Percentiles rank a stretch among this genome's conserved stretches.
These are phyloP conservation scores for Gonioctena quinquepunctata DNA, from an alignment of 1,140 invertebrate species.

Conservation along the genomic window DNA sequence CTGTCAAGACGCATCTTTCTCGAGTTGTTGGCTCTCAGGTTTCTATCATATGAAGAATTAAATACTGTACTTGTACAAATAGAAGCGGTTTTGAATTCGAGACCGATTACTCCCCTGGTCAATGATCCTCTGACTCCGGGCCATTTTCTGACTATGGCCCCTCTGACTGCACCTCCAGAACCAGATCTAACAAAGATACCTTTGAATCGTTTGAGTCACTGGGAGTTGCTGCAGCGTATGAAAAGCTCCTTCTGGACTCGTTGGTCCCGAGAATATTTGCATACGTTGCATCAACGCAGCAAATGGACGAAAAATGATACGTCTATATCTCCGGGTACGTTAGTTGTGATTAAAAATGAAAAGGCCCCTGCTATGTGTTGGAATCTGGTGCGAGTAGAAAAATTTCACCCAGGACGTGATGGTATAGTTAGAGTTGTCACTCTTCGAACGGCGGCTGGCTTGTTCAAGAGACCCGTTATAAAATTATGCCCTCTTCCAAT, in stretches of 20 bases:
- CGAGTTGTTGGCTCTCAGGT: constrained; percentile 34
- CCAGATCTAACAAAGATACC: too few species aligned
- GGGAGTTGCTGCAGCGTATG: neutral
- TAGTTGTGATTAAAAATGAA: too few species aligned
- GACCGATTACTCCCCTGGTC: constrained; percentile 39
- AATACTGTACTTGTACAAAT: too few species aligned
- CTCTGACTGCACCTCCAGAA: too few species aligned
- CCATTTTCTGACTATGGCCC: too few species aligned
- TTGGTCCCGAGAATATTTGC: neutral
- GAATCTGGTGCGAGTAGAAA: neutral
- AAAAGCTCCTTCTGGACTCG: neutral
- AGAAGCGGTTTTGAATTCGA: too few species aligned
- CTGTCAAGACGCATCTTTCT: too few species aligned
- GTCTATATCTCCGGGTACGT: too few species aligned
- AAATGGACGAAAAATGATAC: neutral
- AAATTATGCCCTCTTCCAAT: neutral
- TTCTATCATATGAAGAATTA: constrained; percentile 44
- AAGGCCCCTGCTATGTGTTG: neutral
- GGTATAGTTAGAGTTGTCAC: constrained; percentile 29
- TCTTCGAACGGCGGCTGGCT: constrained; percentile 27
- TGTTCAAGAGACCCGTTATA: constrained; percentile 24
- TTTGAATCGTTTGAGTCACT: neutral
- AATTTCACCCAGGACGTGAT: constrained; percentile 28
- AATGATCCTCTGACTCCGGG: constrained; percentile 24
- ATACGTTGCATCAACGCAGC: too few species aligned